Evolutionary conservation across 2,888 invertebrate genomes (phyloP).

Genomic region (Luffia ferchaultella): DNA sequence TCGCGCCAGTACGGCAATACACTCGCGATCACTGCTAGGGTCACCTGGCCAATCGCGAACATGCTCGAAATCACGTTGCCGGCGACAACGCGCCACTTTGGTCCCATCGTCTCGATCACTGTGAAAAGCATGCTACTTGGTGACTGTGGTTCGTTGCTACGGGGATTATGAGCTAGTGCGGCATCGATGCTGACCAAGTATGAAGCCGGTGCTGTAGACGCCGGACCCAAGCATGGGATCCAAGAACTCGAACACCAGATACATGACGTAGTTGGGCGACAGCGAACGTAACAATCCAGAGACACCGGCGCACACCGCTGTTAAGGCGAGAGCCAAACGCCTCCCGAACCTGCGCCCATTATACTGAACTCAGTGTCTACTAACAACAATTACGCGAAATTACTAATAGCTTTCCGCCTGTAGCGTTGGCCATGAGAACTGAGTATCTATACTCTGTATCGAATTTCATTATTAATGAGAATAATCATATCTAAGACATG

Average conservation of each 20-base stretch:
- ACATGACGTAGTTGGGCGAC: constrained; percentile 54
- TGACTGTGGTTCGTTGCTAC: neutral
- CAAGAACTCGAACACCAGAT: constrained; percentile 60
- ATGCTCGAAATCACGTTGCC: constrained; percentile 72
- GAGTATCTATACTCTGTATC: too few relatives aligned
- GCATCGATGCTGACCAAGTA: constrained; percentile 53
- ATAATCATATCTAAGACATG: too few relatives aligned
- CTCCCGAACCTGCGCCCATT: constrained; percentile 68
- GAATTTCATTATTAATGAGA: too few relatives aligned
- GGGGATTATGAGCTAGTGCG: neutral
- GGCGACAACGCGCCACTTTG: constrained; percentile 70
- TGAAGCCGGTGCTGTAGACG: constrained; percentile 66
- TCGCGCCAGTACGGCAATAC: constrained; percentile 71
- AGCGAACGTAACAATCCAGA: constrained; percentile 63
- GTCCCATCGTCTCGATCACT: constrained; percentile 76
- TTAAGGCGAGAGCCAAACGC: constrained; percentile 61
- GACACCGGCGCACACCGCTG: constrained; percentile 58
- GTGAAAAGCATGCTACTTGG: neutral
- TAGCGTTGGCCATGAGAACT: too few relatives aligned
- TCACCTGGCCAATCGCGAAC: constrained; percentile 72
- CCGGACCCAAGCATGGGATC: constrained; percentile 62
- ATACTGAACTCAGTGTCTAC: too few relatives aligned
- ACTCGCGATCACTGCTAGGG: constrained; percentile 70
- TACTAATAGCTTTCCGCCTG: too few relatives aligned
- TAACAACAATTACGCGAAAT: too few relatives aligned